These are phyloP conservation scores for Sternarchorhynchus goeldii DNA, from an alignment of 2,797 vertebrate genomes.

Conservation along the genomic window DNA sequence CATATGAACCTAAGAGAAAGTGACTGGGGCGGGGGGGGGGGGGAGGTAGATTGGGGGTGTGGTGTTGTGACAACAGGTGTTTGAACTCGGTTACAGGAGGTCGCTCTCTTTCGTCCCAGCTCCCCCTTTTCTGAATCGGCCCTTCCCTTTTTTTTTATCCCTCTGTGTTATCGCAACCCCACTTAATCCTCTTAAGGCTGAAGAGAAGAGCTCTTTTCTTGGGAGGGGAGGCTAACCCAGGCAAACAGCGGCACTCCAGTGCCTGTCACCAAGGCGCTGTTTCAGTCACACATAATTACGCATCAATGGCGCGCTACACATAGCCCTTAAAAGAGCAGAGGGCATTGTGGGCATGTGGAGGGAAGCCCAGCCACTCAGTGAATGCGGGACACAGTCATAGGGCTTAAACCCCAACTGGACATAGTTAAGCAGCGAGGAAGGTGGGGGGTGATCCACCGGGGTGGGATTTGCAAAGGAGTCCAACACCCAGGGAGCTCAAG, in stretches of 20 bases:
- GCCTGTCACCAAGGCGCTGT: slow-evolving; percentile 57
- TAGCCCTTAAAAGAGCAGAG: slow-evolving; percentile 42
- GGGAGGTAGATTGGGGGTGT: slow-evolving; percentile 40
- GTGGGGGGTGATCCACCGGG: too few relatives aligned
- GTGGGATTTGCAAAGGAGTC: too few relatives aligned
- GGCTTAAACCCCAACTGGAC: slow-evolving; percentile 42
- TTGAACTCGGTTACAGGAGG: slow-evolving; percentile 67
- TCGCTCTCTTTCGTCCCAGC: slow-evolving; percentile 73
- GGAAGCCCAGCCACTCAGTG: slow-evolving; percentile 20
- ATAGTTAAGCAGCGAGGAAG: neutral
- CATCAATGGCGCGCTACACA: slow-evolving; percentile 52
- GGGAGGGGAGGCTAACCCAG: slow-evolving; percentile 43
- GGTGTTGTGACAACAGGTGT: slow-evolving; percentile 74
- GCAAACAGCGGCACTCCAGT: slow-evolving; percentile 53
- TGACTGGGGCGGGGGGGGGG: neutral
- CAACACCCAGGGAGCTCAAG: too few relatives aligned
- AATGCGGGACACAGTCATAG: slow-evolving; percentile 42
- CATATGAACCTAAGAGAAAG: slow-evolving; percentile 12
- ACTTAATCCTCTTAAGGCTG: slow-evolving; percentile 78
- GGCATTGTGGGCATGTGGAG: slow-evolving; percentile 48
- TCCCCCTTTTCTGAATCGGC: slow-evolving; percentile 68
- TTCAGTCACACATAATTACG: slow-evolving; percentile 61
- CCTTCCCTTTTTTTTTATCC: slow-evolving; percentile 71
- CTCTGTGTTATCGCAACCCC: slow-evolving; percentile 73
- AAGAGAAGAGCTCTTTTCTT: slow-evolving; percentile 68